Conservation (phyloP, 1,140 invertebrate species). For the Xylocopa sonorina region DNA sequence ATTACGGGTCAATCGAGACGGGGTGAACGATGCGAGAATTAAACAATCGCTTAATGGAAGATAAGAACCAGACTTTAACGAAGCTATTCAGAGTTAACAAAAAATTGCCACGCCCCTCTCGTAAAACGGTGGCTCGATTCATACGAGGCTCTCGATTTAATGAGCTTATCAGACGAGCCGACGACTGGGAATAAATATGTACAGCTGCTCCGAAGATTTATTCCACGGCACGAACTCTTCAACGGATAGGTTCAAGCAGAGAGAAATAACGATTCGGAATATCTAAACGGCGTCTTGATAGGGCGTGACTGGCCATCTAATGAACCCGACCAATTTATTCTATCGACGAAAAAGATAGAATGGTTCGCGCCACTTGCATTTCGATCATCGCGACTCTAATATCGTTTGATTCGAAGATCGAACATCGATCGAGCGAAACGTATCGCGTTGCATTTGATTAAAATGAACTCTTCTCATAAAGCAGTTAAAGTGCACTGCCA, state of each 20-base stretch:
- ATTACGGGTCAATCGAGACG: too few relatives aligned
- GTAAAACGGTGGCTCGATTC: too few relatives aligned
- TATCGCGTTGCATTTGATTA: not conserved
- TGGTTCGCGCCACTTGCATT: not conserved
- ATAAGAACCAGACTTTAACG: too few relatives aligned
- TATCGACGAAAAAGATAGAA: not conserved
- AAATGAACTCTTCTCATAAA: not conserved
- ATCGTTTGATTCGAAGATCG: not conserved
- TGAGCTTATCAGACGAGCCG: too few relatives aligned
- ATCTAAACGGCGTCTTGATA: conserved; percentile 25
- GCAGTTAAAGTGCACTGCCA: not conserved
- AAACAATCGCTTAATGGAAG: too few relatives aligned
- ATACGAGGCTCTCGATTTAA: not conserved
- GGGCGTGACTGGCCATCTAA: conserved; percentile 24
- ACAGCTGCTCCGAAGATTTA: conserved; percentile 15
- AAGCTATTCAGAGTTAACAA: too few relatives aligned
- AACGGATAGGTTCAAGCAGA: not conserved
- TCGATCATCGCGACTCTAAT: not conserved
- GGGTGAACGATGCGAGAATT: too few relatives aligned
- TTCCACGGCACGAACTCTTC: conserved; percentile 15
- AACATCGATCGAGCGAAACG: not conserved
- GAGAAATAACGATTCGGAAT: conserved; percentile 27
- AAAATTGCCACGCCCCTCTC: too few relatives aligned
- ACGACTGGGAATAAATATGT: conserved; percentile 1
- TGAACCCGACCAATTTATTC: conserved; percentile 10